Conservation (phyloP, 2,797 vertebrate species). For the Epinephelus coioides region DNA sequence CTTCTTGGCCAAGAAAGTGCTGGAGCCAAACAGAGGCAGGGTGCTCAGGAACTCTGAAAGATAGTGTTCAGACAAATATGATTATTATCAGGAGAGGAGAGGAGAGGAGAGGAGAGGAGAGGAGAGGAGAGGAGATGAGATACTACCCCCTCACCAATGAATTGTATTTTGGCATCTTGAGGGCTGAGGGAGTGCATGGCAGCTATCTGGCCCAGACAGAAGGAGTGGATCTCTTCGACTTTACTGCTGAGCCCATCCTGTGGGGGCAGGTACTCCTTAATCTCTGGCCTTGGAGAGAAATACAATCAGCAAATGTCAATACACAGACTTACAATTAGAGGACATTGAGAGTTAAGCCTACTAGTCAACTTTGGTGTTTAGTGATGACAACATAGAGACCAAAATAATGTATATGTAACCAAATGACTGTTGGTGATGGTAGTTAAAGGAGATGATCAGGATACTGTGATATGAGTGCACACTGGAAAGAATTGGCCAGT, state of each 20-base stretch:
- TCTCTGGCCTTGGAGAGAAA: constrained; percentile 67
- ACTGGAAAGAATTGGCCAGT: too few relatives aligned
- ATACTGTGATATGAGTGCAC: too few relatives aligned
- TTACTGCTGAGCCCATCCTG: constrained; percentile 44
- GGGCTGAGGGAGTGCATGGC: constrained; percentile 62
- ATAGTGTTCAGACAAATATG: constrained; percentile 23
- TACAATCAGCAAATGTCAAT: not conserved
- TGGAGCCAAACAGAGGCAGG: constrained; percentile 90
- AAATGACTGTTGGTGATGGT: not conserved
- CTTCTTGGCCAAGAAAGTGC: constrained; percentile 83
- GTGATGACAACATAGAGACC: not conserved
- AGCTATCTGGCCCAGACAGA: constrained; percentile 61
- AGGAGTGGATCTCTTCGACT: constrained; percentile 70
- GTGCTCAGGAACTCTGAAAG: constrained; percentile 81
- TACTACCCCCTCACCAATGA: constrained; percentile 76
- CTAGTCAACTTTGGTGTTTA: not conserved
- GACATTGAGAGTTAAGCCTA: not conserved
- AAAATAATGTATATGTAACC: not conserved
- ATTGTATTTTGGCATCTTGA: constrained; percentile 80
- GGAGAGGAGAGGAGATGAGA: not conserved
- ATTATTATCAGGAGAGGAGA: not conserved
- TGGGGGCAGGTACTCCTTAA: constrained; percentile 79
- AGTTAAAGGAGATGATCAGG: too few relatives aligned
- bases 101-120: not conserved
- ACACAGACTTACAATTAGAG: not conserved